Conservation (phyloP, 2,113 vertebrate genomes). For the Colinus virginianus region DNA sequence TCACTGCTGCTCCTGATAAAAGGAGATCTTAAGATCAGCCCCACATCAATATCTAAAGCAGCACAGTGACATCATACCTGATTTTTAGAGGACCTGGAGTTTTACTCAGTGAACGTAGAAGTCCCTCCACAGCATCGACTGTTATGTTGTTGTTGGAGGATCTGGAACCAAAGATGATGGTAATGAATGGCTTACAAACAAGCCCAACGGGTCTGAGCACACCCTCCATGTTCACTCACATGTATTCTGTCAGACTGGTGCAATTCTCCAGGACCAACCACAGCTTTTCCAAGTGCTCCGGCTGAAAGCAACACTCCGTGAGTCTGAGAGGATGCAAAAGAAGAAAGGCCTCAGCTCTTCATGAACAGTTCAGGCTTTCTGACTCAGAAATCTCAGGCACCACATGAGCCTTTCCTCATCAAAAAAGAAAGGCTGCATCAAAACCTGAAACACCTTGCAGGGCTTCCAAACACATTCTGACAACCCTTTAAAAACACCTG, state of each 20-base stretch:
- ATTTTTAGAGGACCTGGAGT: slow-evolving; percentile 42
- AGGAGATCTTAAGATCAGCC: neutral
- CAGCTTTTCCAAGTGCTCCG: slow-evolving; percentile 76
- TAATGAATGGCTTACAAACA: neutral
- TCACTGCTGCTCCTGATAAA: neutral
- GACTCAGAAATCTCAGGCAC: neutral
- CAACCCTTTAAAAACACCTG: neutral
- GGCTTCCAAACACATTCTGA: neutral
- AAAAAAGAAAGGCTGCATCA: neutral
- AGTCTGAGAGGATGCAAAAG: slow-evolving; percentile 74
- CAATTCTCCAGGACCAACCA: slow-evolving; percentile 71
- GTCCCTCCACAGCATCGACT: neutral
- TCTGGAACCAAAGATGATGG: slow-evolving; percentile 54
- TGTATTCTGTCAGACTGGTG: slow-evolving; percentile 71
- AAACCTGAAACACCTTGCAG: neutral
- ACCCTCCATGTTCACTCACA: slow-evolving; percentile 76
- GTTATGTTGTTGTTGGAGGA: slow-evolving; percentile 64
- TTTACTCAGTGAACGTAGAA: slow-evolving; percentile 52
- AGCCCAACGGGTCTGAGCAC: neutral
- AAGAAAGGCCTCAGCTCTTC: neutral
- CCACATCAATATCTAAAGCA: neutral
- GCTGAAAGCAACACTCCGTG: slow-evolving; percentile 72
- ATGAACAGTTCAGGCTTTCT: neutral
- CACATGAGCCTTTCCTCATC: neutral
- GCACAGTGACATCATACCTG: slow-evolving; percentile 61